A percentile compares a stretch with the other conserved stretches of the same genome.
phyloP scores from a whole-genome alignment of 2,113 vertebrate species.

The Romanogobio albipinnatus region DNA sequence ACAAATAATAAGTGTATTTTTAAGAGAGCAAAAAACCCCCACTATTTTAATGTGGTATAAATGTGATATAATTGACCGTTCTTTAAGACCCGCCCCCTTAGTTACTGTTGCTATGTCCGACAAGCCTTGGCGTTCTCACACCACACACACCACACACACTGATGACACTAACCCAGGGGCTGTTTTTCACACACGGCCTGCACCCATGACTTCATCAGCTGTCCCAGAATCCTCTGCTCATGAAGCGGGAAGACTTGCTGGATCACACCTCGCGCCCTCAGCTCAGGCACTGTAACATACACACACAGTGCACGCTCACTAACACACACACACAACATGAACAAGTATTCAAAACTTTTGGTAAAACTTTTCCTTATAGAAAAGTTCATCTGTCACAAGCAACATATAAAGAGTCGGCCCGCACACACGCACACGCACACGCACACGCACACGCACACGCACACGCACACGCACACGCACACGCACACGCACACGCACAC shows the following conservation, averaged over 20 bases:
- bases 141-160: too few relatives aligned
- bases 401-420: not conserved
- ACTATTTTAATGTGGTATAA: not conserved
- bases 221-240: constrained; percentile 91
- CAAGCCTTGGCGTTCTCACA: too few relatives aligned
- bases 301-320: constrained; percentile 43
- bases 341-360: constrained; percentile 31
- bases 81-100: too few relatives aligned
- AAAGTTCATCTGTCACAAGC: not conserved
- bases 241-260: constrained; percentile 95
- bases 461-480: too few relatives aligned
- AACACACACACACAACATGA: constrained; percentile 38
- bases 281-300: constrained; percentile 84
- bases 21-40: not conserved
- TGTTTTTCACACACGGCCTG: constrained; percentile 95
- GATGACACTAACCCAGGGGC: constrained; percentile 82
- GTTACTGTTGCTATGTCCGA: too few relatives aligned
- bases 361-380: not conserved
- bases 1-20: not conserved
- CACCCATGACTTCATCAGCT: constrained; percentile 97
- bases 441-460: too few relatives aligned
- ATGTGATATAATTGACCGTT: not conserved
- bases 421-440: not conserved
- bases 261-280: constrained; percentile 90
- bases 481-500: too few relatives aligned